Conservation (phyloP, 2,888 invertebrate species). For the Acutogordius australiensis region DNA sequence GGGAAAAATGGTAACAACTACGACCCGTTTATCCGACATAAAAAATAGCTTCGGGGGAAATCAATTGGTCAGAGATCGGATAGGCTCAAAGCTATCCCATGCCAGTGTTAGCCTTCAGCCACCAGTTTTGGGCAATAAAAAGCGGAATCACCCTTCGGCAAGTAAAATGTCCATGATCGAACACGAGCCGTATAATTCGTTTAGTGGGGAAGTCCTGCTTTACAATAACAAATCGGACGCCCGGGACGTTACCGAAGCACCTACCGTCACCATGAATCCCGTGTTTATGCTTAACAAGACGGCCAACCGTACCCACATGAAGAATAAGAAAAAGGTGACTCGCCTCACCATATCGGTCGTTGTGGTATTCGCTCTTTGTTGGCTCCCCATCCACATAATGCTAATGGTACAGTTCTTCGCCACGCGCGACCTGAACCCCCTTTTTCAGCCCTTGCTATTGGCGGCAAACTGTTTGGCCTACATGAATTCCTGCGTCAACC, state of each 20-base stretch:
- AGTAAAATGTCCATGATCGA: not conserved
- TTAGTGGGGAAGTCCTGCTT: not conserved
- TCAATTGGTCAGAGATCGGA: too few species aligned
- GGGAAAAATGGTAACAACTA: too few species aligned
- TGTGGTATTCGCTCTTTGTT: conserved; percentile 58
- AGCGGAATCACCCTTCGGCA: not conserved
- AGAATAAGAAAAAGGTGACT: conserved; percentile 45
- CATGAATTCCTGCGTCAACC: conserved; percentile 68
- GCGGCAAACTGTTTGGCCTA: conserved; percentile 33
- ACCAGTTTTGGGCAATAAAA: too few species aligned
- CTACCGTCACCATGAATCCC: not conserved
- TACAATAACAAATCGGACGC: not conserved
- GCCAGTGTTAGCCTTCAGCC: too few species aligned
- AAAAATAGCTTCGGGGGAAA: too few species aligned
- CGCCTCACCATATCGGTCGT: conserved; percentile 64
- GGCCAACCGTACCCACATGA: not conserved
- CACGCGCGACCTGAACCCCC: not conserved
- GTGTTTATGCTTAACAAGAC: not conserved
- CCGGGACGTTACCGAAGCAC: too few species aligned
- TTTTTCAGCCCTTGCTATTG: conserved; percentile 19
- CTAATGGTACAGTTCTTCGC: not conserved
- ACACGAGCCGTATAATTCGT: not conserved
- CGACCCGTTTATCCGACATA: too few species aligned
- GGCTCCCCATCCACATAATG: conserved; percentile 27
- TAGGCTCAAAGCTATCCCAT: too few species aligned